phyloP scores from a whole-genome alignment of 2,888 invertebrate species.

The Koerneria pararmatus region DNA sequence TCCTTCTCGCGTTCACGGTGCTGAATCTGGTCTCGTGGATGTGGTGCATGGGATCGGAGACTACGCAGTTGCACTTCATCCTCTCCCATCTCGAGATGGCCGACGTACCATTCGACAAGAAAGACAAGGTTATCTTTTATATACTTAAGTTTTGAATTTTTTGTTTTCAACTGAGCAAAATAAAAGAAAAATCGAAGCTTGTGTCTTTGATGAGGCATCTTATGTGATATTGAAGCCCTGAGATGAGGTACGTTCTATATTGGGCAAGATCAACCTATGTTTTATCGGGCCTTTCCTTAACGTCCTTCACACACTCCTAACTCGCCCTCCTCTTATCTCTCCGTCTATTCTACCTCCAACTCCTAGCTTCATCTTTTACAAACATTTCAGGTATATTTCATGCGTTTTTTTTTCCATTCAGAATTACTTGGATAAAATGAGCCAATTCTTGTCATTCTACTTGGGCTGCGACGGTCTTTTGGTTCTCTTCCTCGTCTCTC shows the following conservation, averaged over 20 bases:
- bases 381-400: constrained; percentile 1
- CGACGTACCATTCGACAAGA: constrained; percentile 43
- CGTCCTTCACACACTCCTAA: neutral
- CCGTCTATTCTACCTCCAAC: neutral
- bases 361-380: neutral
- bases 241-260: too few species aligned
- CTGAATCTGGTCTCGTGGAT: constrained; percentile 50
- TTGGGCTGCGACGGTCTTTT: constrained; percentile 56
- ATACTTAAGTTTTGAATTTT: too few species aligned
- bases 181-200: too few species aligned
- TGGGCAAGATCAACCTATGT: too few species aligned
- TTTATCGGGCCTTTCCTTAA: too few species aligned
- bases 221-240: too few species aligned
- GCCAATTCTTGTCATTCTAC: constrained; percentile 47
- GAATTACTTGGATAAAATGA: constrained; percentile 43
- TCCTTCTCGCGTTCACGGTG: constrained; percentile 45
- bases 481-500: constrained; percentile 48
- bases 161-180: too few species aligned
- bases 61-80: constrained; percentile 51
- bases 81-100: constrained; percentile 56
- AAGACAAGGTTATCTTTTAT: constrained; percentile 28
- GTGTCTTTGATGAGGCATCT: too few species aligned
- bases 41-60: constrained; percentile 43
- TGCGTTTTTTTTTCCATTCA: constrained; percentile 17
- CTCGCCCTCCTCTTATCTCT: too few species aligned